A percentile compares a stretch with the other conserved stretches of the same genome.
Evolutionary conservation across 2,888 invertebrate species (phyloP).

Genomic region (Eucriotettix oculatus): DNA sequence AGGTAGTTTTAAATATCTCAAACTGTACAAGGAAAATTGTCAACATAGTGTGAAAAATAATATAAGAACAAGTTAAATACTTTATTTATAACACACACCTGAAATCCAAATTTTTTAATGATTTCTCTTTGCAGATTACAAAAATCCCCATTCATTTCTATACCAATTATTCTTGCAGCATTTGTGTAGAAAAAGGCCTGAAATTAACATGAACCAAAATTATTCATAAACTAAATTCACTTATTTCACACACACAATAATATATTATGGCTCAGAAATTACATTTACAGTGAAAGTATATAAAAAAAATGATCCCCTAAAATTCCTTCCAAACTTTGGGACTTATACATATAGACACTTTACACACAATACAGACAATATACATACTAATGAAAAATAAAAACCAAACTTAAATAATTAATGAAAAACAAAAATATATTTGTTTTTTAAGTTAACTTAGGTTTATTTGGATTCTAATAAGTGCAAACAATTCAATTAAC

Average conservation of each 20-base stretch:
- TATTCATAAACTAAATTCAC: background rate
- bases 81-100: constrained; percentile 13
- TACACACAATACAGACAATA: too few species aligned
- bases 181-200: constrained; percentile 44
- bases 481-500: too few species aligned
- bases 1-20: too few species aligned
- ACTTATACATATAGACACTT: too few species aligned
- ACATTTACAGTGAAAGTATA: background rate
- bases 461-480: too few species aligned
- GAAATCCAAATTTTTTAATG: constrained; percentile 29
- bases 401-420: too few species aligned
- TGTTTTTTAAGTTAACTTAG: too few species aligned
- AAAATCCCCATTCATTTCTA: constrained; percentile 51
- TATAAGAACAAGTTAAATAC: background rate
- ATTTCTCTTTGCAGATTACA: constrained; percentile 42
- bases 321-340: too few species aligned
- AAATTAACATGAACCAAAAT: constrained; percentile 15
- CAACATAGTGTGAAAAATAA: too few species aligned
- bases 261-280: background rate
- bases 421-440: too few species aligned
- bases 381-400: too few species aligned
- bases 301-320: too few species aligned
- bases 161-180: constrained; percentile 40
- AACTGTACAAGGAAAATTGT: background rate
- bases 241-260: background rate